phyloP scores from a whole-genome alignment of 2,888 invertebrate genomes.

The Marronus borbonicus region DNA sequence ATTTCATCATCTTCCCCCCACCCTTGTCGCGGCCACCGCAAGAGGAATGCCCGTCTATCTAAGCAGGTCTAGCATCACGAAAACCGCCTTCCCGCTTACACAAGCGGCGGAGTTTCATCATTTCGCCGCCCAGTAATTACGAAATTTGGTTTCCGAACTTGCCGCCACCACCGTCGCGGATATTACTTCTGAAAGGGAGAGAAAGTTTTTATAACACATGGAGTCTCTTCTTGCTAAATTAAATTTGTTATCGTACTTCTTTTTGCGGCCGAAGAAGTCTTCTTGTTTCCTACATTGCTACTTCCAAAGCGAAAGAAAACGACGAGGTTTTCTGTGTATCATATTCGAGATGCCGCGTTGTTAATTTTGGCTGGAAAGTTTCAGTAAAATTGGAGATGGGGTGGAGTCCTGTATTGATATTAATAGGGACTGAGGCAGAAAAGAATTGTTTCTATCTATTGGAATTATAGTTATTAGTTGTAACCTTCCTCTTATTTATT shows the following conservation, averaged over 20 bases:
- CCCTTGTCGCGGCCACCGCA: not conserved
- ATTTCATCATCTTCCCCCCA: not conserved
- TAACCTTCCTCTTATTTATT: too few relatives aligned
- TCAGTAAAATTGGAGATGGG: not conserved
- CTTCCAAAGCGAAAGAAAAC: not conserved
- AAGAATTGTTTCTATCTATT: too few relatives aligned
- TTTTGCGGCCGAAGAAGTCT: constrained; percentile 19
- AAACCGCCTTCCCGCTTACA: not conserved
- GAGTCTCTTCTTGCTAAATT: constrained; percentile 40
- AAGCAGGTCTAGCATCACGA: not conserved
- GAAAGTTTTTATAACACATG: constrained; percentile 47
- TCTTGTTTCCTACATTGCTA: too few relatives aligned
- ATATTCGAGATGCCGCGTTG: not conserved
- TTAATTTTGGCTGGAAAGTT: constrained; percentile 3
- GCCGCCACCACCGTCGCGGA: constrained; percentile 31
- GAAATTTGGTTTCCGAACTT: constrained; percentile 46
- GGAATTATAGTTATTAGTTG: too few relatives aligned
- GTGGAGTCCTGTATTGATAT: too few relatives aligned
- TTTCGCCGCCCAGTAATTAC: constrained; percentile 38
- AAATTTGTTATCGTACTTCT: constrained; percentile 46
- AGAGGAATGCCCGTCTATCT: not conserved
- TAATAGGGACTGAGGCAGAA: too few relatives aligned
- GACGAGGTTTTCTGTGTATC: not conserved
- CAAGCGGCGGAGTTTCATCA: constrained; percentile 34
- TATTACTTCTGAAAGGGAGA: constrained; percentile 45